Evolutionary conservation across 2,113 vertebrate genomes (phyloP).

Genomic region (Chauna torquata): DNA sequence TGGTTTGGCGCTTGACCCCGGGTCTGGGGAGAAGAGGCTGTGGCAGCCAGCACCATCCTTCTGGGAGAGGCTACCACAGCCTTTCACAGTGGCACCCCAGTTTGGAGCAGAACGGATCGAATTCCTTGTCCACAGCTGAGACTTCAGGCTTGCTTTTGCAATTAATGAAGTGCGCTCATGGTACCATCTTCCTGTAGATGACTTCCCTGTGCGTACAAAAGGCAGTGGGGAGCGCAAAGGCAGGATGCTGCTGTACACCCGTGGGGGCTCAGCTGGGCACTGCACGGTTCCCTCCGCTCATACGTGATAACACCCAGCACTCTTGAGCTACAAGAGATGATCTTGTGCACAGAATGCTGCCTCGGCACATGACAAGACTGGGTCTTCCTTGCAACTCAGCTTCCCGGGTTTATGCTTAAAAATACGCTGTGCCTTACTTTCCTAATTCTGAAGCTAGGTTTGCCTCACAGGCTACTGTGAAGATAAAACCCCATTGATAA

Average conservation of each 20-base stretch:
- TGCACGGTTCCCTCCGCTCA: not conserved
- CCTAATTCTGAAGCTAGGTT: not conserved
- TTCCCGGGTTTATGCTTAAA: not conserved
- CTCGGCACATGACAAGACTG: not conserved
- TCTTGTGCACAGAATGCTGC: not conserved
- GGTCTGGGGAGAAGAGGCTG: not conserved
- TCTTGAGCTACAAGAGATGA: not conserved
- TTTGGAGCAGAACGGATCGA: not conserved
- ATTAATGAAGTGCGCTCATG: fast-evolving
- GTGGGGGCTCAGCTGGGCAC: fast-evolving
- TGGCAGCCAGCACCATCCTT: fast-evolving
- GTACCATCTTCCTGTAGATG: fast-evolving
- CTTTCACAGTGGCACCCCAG: not conserved
- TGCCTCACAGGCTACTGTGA: not conserved
- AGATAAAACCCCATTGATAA: not conserved
- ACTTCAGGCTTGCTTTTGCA: not conserved
- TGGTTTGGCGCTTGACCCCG: not conserved
- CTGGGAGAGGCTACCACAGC: fast-evolving
- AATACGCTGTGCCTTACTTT: not conserved
- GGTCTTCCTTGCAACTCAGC: not conserved
- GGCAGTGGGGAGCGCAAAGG: not conserved
- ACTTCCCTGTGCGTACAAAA: not conserved
- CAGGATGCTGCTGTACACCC: not conserved
- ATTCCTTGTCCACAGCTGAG: not conserved
- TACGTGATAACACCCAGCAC: fast-evolving